Percentiles rank a stretch among this genome's conserved stretches.
phyloP scores from a whole-genome alignment of 2,797 vertebrate genomes.

The Enteromius afrohamiltoni region DNA sequence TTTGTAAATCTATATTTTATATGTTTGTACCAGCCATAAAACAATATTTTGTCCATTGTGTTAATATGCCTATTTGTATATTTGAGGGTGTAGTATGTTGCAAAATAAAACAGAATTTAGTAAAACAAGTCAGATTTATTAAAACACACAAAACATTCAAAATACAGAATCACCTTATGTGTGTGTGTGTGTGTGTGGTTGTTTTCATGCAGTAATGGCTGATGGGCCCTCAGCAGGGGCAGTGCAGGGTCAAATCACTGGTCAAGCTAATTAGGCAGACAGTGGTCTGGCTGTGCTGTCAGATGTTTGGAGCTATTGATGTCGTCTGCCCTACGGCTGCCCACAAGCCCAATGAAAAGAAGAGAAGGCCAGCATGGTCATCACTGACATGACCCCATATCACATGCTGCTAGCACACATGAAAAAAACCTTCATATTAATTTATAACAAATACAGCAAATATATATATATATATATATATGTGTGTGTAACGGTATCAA shows the following conservation, averaged over 20 bases:
- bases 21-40: neutral
- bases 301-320: slow-evolving; percentile 63
- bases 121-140: neutral
- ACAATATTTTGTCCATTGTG: neutral
- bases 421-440: neutral
- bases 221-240: slow-evolving; percentile 38
- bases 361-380: slow-evolving; percentile 47
- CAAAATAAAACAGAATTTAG: neutral
- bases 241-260: slow-evolving; percentile 63
- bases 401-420: neutral
- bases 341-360: slow-evolving; percentile 37
- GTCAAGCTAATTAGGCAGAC: slow-evolving; percentile 71
- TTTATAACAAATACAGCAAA: neutral
- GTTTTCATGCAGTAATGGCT: slow-evolving; percentile 44
- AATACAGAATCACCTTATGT: neutral
- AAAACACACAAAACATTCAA: neutral
- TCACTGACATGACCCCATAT: slow-evolving; percentile 47
- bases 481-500: too few relatives aligned
- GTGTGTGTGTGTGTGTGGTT: slow-evolving; percentile 14
- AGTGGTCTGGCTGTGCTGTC: slow-evolving; percentile 70
- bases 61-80: neutral
- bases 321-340: slow-evolving; percentile 60
- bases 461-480: too few relatives aligned
- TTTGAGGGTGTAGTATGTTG: neutral
- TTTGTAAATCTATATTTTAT: neutral